Evolutionary conservation across 2,113 vertebrate genomes (phyloP), one percentile per base, ranked within the genome.

Genomic region (Ophthalmolycus amberensis): DNA sequence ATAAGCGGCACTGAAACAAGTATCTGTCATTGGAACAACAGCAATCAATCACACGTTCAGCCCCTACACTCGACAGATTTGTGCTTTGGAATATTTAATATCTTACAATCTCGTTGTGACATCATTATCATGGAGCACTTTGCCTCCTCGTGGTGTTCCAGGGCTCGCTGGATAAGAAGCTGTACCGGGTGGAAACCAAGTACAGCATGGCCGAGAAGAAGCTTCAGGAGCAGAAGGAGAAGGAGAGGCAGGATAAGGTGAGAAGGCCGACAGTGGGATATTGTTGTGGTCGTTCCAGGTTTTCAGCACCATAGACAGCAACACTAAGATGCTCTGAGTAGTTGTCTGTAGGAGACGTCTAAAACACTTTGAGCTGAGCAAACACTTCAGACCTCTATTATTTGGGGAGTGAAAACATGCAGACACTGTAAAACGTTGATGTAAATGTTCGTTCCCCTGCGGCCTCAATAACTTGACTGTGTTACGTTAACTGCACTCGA

Each of bases 221-320:
- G 10, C 82, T 92, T 6, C 90, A 94, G 73, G 91, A 94, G 77
- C 93, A 94, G 85, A 91, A 82, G n/a, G 90, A 93, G 82, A 87
- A 92, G 72, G 94, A 95, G 82, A 79, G 74, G 14, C 88, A 90
- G 52, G 93, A 86, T 22, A 93, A 91, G 93, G 94, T 95, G 56
- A 78, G 73, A 68, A 4, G 15, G 44, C 44, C 44, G 9, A 9
- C 38, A 0, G 38, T 9, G 2, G 42, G 12, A 44, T 44, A 44
- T 44, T 32, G 29, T 32, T 32, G 37, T 38, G 37, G 37, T 38
- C 37, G 37, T 38, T 38, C 37, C 37, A 38, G 37, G 7, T 48
- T 25, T 60, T 34, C 58, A 60, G 29, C 58, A 34, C 58, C 29
- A 60, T 18, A 29, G 58, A 60, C 58, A 34, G 58, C 58, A 29